Percentiles rank a stretch among this genome's conserved stretches.
These are phyloP conservation scores for Trissolcus brochymenae DNA, from an alignment of 2,888 invertebrate genomes.

Conservation along the genomic window DNA sequence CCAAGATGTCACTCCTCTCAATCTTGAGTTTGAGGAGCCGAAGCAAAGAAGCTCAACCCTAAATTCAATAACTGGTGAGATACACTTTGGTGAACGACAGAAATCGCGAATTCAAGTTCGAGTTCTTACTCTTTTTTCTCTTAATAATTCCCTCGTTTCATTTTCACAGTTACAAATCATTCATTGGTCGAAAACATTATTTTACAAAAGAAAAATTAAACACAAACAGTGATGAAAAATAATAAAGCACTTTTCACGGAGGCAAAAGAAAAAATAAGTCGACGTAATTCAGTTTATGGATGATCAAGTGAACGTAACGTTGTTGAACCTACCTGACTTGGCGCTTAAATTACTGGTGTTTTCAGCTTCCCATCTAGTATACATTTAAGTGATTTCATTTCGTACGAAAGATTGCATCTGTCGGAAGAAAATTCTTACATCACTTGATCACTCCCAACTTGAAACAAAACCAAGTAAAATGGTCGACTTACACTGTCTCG, in stretches of 20 bases:
- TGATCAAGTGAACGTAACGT: constrained; percentile 24
- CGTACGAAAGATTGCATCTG: background rate
- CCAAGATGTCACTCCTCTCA: constrained; percentile 90
- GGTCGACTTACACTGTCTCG: constrained; percentile 19
- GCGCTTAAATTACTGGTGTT: background rate
- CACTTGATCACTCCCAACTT: constrained; percentile 13
- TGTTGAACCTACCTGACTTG: constrained; percentile 4
- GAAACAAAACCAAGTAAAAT: constrained; percentile 12
- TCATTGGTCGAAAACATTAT: constrained; percentile 2
- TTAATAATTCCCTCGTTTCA: constrained; percentile 7
- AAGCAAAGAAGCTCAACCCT: constrained; percentile 84
- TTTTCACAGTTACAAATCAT: constrained; percentile 21
- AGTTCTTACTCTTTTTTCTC: constrained; percentile 13
- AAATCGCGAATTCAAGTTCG: too few species aligned
- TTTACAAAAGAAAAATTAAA: background rate
- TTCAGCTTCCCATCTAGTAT: background rate
- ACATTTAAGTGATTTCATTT: background rate
- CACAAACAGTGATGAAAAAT: background rate
- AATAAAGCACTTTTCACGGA: constrained; percentile 4
- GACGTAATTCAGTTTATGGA: constrained; percentile 11
- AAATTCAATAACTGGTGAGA: constrained; percentile 85
- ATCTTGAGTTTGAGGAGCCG: constrained; percentile 85
- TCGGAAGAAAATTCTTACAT: background rate
- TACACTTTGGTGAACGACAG: background rate
- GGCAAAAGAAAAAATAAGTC: constrained; percentile 5